These are phyloP conservation scores for Lasiurus cinereus DNA, from an alignment of 2,113 vertebrate genomes.

Conservation along the genomic window DNA sequence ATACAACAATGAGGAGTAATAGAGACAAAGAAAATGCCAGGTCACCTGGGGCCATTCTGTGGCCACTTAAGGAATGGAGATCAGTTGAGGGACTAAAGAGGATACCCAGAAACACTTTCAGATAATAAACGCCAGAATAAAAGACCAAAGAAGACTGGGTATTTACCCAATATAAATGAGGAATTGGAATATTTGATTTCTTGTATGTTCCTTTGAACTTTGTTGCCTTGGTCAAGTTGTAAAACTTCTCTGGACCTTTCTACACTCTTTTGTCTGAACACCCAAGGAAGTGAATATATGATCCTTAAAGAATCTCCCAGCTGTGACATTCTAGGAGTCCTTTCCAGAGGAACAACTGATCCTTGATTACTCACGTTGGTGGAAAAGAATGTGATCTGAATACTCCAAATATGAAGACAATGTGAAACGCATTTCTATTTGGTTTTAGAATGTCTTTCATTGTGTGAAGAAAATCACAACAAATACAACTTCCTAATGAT, in stretches of 20 bases:
- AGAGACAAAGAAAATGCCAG: slow-evolving; percentile 26
- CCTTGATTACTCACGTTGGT: slow-evolving; percentile 44
- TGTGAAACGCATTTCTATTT: slow-evolving; percentile 30
- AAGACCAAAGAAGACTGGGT: not conserved
- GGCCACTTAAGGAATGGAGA: not conserved
- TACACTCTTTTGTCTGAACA: slow-evolving; percentile 34
- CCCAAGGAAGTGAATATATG: not conserved
- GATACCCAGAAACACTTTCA: not conserved
- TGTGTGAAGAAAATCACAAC: slow-evolving; percentile 47
- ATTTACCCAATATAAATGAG: not conserved
- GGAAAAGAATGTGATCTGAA: slow-evolving; percentile 43
- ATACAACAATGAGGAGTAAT: not conserved
- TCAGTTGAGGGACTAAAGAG: not conserved
- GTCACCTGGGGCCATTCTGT: not conserved
- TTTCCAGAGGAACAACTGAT: not conserved
- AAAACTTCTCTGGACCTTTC: not conserved
- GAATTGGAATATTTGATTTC: not conserved
- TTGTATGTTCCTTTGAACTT: not conserved
- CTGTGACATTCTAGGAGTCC: not conserved
- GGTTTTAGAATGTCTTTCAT: slow-evolving; percentile 40
- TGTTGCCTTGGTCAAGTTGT: not conserved
- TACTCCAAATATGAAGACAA: slow-evolving; percentile 10
- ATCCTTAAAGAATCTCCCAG: not conserved
- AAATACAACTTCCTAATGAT: slow-evolving; percentile 37
- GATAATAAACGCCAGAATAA: not conserved